Base-by-base conservation (phyloP, 2,888 invertebrate genomes). In the Adelphocoris suturalis region DNA sequence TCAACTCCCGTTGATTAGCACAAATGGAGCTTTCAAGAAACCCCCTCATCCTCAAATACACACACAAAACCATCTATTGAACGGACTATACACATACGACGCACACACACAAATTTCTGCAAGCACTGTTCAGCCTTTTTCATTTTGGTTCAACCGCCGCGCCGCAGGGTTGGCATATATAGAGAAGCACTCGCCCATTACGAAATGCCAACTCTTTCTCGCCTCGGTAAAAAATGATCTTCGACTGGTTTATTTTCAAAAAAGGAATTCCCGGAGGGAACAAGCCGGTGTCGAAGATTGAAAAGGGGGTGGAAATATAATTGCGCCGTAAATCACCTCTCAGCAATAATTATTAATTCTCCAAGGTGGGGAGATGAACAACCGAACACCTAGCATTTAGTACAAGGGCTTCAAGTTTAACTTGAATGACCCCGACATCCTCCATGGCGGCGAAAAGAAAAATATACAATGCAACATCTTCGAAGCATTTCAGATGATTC, bases 1-100 rank as follows among this genome's bases (percentile, higher is more conserved):
- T 11, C 52, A 52, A 61, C 61, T 61, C 16, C 19, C 14, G 61
- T 61, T 61, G 19, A 61, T 61, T 61, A 61, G 61, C 14, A n/a
- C 61, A 19, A 61, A 61, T 19, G 61, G 19, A 16, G 16, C 61
- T 61, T 61, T 61, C 61, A 19, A 61, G 61, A 61, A 61, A 61
- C 61, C 61, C 52, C 61, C 19, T 61, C 61, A 19, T 19, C 61
- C 61, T 61, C 61, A 19, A 16, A 61, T 19, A 52, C 52, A 52
- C 12, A 52, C 52, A 52, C 52, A 52, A 13, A 52, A 16, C 14
- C 52, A 11, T 11, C 11, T 16, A 52, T 52, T 14, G 52, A 37
- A 37, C 2, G 7, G 3, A 37, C 7, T 37, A 7, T 37, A 37
- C 37, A 37, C 37, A 37, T 37, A 37, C 37, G 7, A 37, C 37